Conservation (phyloP, 2,113 vertebrate species). For the Hemicordylus capensis region DNA sequence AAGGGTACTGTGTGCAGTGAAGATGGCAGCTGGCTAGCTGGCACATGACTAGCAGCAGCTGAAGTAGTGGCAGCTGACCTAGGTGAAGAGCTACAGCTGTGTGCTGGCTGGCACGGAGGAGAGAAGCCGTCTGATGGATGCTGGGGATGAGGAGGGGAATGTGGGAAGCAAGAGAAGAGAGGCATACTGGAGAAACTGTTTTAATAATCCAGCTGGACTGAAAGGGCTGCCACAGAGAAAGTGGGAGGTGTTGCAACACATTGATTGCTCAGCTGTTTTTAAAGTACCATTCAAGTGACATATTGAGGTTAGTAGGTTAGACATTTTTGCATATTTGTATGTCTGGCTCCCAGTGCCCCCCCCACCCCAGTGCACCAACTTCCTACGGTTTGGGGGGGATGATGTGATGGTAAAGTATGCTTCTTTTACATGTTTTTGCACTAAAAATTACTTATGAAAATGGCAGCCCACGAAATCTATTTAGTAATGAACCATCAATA, state of each 20-base stretch:
- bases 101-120: not conserved
- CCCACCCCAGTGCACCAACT: not conserved
- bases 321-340: not conserved
- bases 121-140: constrained; percentile 16
- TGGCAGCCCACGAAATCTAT: not conserved
- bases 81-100: constrained; percentile 19
- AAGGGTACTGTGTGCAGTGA: constrained; percentile 2
- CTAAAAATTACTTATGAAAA: constrained; percentile 16
- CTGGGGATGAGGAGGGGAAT: not conserved
- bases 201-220: not conserved
- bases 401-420: not conserved
- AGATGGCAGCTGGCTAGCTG: constrained; percentile 28
- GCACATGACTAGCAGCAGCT: constrained; percentile 25
- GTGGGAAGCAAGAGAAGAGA: not conserved
- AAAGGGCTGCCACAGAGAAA: not conserved
- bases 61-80: constrained; percentile 23
- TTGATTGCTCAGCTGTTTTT: not conserved
- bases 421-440: not conserved
- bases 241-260: not conserved
- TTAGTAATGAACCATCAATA: not conserved
- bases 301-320: constrained; percentile 12
- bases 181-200: not conserved
- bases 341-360: not conserved
- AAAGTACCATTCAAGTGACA: not conserved
- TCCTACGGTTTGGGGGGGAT: not conserved